Base-by-base conservation (phyloP, 2,888 invertebrate species). In the Agonopterix subpropinquella region DNA sequence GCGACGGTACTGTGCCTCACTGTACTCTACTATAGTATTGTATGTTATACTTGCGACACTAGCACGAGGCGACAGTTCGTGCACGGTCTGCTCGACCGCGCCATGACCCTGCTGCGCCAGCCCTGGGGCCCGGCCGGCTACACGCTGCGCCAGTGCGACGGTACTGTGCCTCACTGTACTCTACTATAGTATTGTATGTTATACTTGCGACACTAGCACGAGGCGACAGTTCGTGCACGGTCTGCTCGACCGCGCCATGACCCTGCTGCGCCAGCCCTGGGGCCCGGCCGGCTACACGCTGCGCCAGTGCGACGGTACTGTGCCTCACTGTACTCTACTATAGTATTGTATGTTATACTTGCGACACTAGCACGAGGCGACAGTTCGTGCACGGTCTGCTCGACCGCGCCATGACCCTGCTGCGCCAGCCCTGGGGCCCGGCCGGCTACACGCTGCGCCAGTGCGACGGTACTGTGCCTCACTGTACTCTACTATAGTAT, bases 201-300 rank as follows among this genome's bases (percentile, higher is more conserved):
- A 18, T 18, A 18, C 18, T 82, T 97, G 96, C 85, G 97, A 96
- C 98, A 96, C 78, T 92, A 93, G 15, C 96, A 97, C 35, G 98
- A 98, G 99, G 99, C 0, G 90, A 99, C 99, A 99, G 89, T 90
- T 95, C 48, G 95, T 99, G 53, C 99, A 99, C 83, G 99, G 99
- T 0, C 90, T 99, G 49, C 88, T 99, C 36, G 99, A 99, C 89
- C 92, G 96, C 58, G 84, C 96, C 37, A 96, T 99, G 97, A 91
- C 94, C 70, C 80, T 96, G 57, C 88, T 99, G 51, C 92, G 95
- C 63, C 90, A 94, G 44, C 91, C 94, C 8, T 93, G 93, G 91
- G 84, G 82, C 48, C 81, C 80, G 3, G 68, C 70, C 11, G 96
- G 96, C 1, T 99, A 99, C 85, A 90, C 89, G 69, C 90, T 99